Percentiles rank a stretch among this genome's conserved stretches.
Evolutionary conservation across 2,797 vertebrate genomes (phyloP).

Genomic region (Chloroceryle inda): DNA sequence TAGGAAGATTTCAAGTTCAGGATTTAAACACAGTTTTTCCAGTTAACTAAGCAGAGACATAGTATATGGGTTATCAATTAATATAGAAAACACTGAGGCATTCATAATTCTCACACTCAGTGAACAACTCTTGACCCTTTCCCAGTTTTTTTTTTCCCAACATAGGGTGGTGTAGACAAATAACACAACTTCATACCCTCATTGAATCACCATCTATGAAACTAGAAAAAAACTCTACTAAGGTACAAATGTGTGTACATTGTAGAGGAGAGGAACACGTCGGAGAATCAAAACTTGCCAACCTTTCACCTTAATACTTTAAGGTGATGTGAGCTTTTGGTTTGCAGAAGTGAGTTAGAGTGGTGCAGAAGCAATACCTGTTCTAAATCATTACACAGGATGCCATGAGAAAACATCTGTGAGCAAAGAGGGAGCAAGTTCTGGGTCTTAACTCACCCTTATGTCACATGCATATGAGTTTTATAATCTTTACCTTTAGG

Average conservation of each 20-base stretch:
- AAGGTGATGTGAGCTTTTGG: not conserved
- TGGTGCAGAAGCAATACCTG: not conserved
- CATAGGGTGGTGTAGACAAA: fast-evolving
- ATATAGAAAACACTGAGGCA: not conserved
- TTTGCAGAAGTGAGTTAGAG: not conserved
- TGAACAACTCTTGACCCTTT: not conserved
- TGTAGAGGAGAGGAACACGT: not conserved
- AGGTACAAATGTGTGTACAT: not conserved
- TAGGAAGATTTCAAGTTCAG: not conserved
- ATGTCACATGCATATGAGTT: not conserved
- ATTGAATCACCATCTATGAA: not conserved
- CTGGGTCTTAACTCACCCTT: not conserved
- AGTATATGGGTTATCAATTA: not conserved
- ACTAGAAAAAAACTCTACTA: not conserved
- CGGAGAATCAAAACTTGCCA: not conserved
- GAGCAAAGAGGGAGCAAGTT: not conserved
- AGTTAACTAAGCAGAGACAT: not conserved
- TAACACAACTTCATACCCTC: not conserved
- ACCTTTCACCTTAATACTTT: not conserved
- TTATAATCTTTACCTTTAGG: not conserved
- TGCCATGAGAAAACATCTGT: not conserved
- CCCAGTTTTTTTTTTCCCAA: not conserved
- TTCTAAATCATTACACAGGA: not conserved
- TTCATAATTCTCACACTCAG: not conserved
- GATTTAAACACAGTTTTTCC: not conserved